Percentiles rank a stretch among this genome's conserved stretches.
Conservation (phyloP, 2,113 vertebrate species). For the Poecilia latipinna region DNA sequence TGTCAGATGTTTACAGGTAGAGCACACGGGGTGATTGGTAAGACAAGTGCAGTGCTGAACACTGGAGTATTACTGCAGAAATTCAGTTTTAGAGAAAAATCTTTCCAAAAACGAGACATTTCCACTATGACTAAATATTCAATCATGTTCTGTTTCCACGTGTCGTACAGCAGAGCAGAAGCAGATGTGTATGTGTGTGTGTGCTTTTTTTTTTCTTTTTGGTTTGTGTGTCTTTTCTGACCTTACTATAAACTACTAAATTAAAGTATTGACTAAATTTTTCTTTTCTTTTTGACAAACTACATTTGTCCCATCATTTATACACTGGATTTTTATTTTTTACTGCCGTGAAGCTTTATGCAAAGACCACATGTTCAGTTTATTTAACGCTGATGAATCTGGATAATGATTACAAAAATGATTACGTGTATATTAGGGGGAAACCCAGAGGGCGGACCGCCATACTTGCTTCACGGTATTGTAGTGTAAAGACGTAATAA, state of each 20-base stretch:
- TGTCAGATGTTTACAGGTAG: not conserved
- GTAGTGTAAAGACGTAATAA: slow-evolving; percentile 16
- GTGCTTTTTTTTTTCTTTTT: not conserved
- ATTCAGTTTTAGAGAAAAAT: slow-evolving; percentile 26
- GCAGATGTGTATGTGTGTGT: slow-evolving; percentile 17
- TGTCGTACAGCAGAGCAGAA: slow-evolving; percentile 56
- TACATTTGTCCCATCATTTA: slow-evolving; percentile 5
- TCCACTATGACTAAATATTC: slow-evolving; percentile 65
- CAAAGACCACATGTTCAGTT: slow-evolving; percentile 57
- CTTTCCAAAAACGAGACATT: slow-evolving; percentile 46
- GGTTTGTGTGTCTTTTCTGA: slow-evolving; percentile 34
- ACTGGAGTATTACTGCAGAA: not conserved
- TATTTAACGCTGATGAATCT: slow-evolving; percentile 53
- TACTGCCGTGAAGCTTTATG: slow-evolving; percentile 26
- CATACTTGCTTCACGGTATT: slow-evolving; percentile 30
- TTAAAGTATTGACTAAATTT: slow-evolving; percentile 53
- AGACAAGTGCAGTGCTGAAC: not conserved
- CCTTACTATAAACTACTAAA: slow-evolving; percentile 55
- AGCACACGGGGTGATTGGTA: not conserved
- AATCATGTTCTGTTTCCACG: slow-evolving; percentile 70
- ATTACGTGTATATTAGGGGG: slow-evolving; percentile 58
- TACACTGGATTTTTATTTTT: slow-evolving; percentile 43
- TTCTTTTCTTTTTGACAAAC: slow-evolving; percentile 22
- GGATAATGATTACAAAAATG: slow-evolving; percentile 50
- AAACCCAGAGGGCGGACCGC: slow-evolving; percentile 29